These are phyloP conservation scores for Microvelia longipes DNA, from an alignment of 1,140 invertebrate genomes.

Conservation along the genomic window DNA sequence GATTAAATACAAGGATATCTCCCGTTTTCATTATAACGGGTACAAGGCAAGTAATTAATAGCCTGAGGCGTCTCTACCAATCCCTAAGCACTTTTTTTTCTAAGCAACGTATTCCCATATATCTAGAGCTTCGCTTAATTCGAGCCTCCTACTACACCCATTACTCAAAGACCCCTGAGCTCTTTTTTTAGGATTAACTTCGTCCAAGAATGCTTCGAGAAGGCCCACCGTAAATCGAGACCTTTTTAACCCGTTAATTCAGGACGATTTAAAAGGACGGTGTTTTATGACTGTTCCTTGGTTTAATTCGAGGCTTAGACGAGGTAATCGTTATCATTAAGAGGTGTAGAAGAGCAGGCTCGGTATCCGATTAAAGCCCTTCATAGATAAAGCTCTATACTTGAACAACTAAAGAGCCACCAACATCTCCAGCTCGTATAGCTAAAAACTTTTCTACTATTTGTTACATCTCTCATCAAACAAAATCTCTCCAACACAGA, in stretches of 20 bases:
- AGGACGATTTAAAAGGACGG: background rate
- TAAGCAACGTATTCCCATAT: background rate
- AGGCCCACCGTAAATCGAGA: background rate
- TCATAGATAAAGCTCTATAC: background rate
- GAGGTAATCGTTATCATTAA: background rate
- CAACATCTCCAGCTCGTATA: no score
- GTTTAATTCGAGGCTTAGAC: background rate
- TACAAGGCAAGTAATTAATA: background rate
- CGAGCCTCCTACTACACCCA: background rate
- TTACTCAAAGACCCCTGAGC: background rate
- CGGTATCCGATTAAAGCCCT: background rate
- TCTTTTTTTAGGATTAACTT: background rate
- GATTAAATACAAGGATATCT: background rate
- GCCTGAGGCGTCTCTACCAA: background rate
- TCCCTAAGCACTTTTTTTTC: background rate
- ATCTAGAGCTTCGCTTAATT: background rate
- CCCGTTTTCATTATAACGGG: background rate
- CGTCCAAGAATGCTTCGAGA: background rate
- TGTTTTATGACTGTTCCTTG: background rate
- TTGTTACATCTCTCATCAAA: no score
- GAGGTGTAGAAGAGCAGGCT: background rate
- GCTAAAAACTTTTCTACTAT: no score
- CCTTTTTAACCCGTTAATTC: background rate
- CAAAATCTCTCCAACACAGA: no score
- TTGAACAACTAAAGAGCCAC: no score